Evolutionary conservation across 2,888 invertebrate genomes (phyloP).

Genomic region (Chesias legatella): DNA sequence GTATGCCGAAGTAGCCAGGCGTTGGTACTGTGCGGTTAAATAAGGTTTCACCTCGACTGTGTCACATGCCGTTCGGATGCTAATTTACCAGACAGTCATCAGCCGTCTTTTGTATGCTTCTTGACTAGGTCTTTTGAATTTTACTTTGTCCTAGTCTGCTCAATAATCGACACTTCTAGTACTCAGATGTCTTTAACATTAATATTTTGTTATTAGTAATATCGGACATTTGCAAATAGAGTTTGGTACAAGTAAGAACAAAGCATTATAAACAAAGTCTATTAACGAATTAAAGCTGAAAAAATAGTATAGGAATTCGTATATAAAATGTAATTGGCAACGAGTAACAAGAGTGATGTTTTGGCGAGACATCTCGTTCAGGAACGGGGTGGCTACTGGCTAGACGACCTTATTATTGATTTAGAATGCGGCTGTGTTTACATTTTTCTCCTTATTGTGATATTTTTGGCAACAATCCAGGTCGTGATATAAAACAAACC

Average conservation of each 20-base stretch:
- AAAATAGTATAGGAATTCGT: too few relatives aligned
- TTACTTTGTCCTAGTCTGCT: too few relatives aligned
- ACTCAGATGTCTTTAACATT: too few relatives aligned
- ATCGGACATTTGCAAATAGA: too few relatives aligned
- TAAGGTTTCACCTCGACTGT: too few relatives aligned
- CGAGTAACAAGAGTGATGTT: slow-evolving; percentile 48
- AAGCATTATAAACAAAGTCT: slow-evolving; percentile 1
- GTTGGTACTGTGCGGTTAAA: background rate
- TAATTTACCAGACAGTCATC: too few relatives aligned
- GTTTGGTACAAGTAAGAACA: too few relatives aligned
- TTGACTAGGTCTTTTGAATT: too few relatives aligned
- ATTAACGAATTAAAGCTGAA: too few relatives aligned
- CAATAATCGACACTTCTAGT: too few relatives aligned
- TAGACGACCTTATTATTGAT: slow-evolving; percentile 71
- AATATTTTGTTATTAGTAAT: too few relatives aligned
- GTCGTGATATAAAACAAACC: slow-evolving; percentile 59
- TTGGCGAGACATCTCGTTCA: slow-evolving; percentile 60
- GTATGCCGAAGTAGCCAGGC: background rate
- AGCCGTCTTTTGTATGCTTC: too few relatives aligned
- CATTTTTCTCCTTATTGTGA: slow-evolving; percentile 73
- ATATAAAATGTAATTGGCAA: slow-evolving; percentile 29
- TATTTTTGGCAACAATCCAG: slow-evolving; percentile 69
- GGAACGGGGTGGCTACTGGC: slow-evolving; percentile 45
- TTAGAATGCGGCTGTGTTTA: slow-evolving; percentile 75
- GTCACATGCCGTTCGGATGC: background rate